Conservation (phyloP, 2,797 vertebrate species). For the Mormyrops boulengeri region DNA sequence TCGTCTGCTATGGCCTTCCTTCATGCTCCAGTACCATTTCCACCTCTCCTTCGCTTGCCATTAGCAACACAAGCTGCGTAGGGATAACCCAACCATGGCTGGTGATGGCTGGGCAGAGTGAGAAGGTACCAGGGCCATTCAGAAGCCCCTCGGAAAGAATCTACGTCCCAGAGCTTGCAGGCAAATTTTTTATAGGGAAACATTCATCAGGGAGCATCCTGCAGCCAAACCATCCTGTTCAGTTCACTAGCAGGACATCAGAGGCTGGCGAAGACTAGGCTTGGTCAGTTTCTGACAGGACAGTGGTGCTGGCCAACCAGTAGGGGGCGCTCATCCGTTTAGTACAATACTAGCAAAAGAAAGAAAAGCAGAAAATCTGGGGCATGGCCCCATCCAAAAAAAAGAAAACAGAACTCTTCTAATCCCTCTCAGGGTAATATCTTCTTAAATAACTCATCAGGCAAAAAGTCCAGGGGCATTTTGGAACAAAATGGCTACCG, state of each 20-base stretch:
- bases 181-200: background rate
- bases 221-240: background rate
- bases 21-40: conserved; percentile 36
- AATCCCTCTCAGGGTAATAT: background rate
- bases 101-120: conserved; percentile 44
- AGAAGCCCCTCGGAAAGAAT: background rate
- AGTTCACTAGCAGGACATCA: background rate
- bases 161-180: background rate
- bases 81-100: conserved; percentile 38
- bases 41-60: conserved; percentile 21
- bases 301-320: background rate
- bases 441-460: background rate
- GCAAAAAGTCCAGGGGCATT: background rate
- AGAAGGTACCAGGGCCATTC: background rate
- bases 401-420: background rate
- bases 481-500: background rate
- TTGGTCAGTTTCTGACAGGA: background rate
- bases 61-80: conserved; percentile 27
- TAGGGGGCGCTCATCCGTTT: background rate
- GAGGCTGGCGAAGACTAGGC: background rate
- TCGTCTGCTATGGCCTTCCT: background rate
- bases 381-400: background rate
- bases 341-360: background rate
- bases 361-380: background rate
- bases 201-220: background rate